Base-by-base conservation (phyloP, 2,888 invertebrate genomes). In the Drosophila nr. fundita region DNA sequence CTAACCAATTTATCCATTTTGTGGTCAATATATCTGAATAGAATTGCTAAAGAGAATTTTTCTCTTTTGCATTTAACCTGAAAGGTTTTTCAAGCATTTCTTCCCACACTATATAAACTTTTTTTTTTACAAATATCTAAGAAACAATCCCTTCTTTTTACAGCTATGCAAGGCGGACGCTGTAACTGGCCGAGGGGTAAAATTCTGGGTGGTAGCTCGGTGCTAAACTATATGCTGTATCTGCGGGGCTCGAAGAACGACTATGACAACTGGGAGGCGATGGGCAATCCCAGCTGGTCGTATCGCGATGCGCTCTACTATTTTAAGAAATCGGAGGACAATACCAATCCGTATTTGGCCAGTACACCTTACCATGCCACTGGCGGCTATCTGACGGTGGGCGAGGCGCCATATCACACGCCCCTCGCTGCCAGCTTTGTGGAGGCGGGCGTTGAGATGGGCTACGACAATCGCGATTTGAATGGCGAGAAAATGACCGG, bases 131-230 rank as follows among this genome's bases (percentile, higher is more conserved):
- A 21, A 21, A 13, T 11, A 49, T 21, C 42, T 38, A 36, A 6
- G 1, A 32, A 27, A 13, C 13, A 24, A 15, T 24, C 6, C 11
- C 8, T 34, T 18, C 5, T 15, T 34, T 49, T 42, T 57, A n/a
- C 52, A 97, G 97, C 96, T 7, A 97, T 97, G 97, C 95, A 95
- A 86, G 95, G 95, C 40, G 95, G 96, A 10, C 95, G 97, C 36
- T 98, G 97, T 92, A 98, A 97, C 92, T 98, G 97, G 98, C 97
- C 97, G 0, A 94, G 99, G 27, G 98, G 98, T 1, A 98, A 98
- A 92, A 97, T 98, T 0, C 94, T 98, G 3, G 98, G 98, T 0
- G 98, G 98, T 0, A 96, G 96, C 18, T 97, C 97, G 40, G 97
- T 98, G 0, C 94, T 98, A 0, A 98, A 98, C 92, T 97, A 97